These are phyloP conservation scores for Nixonia krombeini DNA, from an alignment of 1,140 invertebrate genomes.

Conservation along the genomic window DNA sequence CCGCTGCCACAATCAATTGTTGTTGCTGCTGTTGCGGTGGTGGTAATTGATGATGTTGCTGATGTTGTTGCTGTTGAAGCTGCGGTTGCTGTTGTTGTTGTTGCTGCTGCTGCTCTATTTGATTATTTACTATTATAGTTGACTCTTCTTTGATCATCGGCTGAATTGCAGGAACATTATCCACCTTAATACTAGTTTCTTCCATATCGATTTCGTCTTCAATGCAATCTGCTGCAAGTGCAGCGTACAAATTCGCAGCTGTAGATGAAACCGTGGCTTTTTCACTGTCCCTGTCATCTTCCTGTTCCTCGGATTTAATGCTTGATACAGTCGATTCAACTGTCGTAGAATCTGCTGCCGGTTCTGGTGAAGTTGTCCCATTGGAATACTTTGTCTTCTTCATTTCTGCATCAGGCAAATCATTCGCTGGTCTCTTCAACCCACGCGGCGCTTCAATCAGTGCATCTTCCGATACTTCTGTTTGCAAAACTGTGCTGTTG, in stretches of 20 bases:
- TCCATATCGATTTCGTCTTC: slow-evolving; percentile 77
- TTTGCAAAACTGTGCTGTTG: slow-evolving; percentile 41
- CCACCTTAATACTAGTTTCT: slow-evolving; percentile 50
- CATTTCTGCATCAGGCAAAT: slow-evolving; percentile 62
- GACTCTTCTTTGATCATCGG: slow-evolving; percentile 58
- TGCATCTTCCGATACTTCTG: slow-evolving; percentile 61
- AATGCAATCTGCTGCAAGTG: slow-evolving; percentile 79
- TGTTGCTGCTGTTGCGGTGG: slow-evolving; percentile 55
- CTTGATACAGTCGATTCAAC: slow-evolving; percentile 66
- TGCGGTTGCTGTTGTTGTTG: slow-evolving; percentile 21
- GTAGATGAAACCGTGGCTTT: slow-evolving; percentile 76
- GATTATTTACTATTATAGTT: slow-evolving; percentile 43
- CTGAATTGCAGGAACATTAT: slow-evolving; percentile 30
- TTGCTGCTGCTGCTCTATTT: slow-evolving; percentile 53
- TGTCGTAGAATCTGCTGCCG: slow-evolving; percentile 63
- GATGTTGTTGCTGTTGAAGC: slow-evolving; percentile 9
- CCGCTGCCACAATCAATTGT: slow-evolving; percentile 66
- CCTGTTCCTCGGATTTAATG: slow-evolving; percentile 67
- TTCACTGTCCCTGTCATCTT: slow-evolving; percentile 68
- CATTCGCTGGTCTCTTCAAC: slow-evolving; percentile 66
- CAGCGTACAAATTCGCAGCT: slow-evolving; percentile 80
- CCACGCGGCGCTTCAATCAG: slow-evolving; percentile 61
- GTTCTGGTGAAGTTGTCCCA: slow-evolving; percentile 67
- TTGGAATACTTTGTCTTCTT: slow-evolving; percentile 74
- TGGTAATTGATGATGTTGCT: slow-evolving; percentile 38